Percentiles rank a stretch among this genome's conserved stretches.
phyloP scores from a whole-genome alignment of 2,797 vertebrate genomes.

The Xenopus petersii region DNA sequence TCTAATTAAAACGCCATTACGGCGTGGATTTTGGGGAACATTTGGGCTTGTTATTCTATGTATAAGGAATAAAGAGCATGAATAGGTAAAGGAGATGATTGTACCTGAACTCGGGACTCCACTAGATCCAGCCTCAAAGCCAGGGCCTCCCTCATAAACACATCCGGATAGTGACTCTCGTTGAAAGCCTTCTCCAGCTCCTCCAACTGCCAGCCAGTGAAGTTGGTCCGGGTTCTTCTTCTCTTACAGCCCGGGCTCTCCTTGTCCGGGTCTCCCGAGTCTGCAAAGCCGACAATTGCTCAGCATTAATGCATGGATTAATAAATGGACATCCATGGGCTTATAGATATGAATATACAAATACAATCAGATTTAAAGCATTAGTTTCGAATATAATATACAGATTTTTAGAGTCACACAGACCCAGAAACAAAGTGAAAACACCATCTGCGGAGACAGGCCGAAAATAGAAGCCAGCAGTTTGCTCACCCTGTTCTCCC shows the following conservation, averaged over 20 bases:
- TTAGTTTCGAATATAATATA: too few species aligned
- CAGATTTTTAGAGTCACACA: too few species aligned
- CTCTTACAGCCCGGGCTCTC: constrained; percentile 97
- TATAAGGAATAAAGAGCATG: not conserved
- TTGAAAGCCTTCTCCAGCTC: constrained; percentile 98
- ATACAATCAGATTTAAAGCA: too few species aligned
- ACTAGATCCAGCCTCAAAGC: constrained; percentile 92
- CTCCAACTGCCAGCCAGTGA: constrained; percentile 98
- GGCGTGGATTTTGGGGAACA: not conserved
- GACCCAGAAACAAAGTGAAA: not conserved
- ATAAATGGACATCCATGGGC: too few species aligned
- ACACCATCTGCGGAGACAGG: not conserved
- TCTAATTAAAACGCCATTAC: constrained; percentile 47
- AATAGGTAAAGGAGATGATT: constrained; percentile 42
- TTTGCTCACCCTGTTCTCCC: constrained; percentile 6
- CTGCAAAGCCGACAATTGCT: constrained; percentile 53
- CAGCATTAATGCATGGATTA: not conserved
- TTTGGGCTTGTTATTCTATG: constrained; percentile 2
- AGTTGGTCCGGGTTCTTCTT: constrained; percentile 96
- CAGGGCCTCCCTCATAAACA: constrained; percentile 97
- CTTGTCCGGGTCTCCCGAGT: constrained; percentile 91
- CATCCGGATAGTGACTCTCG: constrained; percentile 97
- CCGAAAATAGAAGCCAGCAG: too few species aligned
- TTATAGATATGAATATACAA: too few species aligned
- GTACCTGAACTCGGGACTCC: constrained; percentile 97